Percentiles rank a stretch among this genome's conserved stretches.
Evolutionary conservation across 2,888 invertebrate genomes (phyloP).

Genomic region (Heliconius ethilla): DNA sequence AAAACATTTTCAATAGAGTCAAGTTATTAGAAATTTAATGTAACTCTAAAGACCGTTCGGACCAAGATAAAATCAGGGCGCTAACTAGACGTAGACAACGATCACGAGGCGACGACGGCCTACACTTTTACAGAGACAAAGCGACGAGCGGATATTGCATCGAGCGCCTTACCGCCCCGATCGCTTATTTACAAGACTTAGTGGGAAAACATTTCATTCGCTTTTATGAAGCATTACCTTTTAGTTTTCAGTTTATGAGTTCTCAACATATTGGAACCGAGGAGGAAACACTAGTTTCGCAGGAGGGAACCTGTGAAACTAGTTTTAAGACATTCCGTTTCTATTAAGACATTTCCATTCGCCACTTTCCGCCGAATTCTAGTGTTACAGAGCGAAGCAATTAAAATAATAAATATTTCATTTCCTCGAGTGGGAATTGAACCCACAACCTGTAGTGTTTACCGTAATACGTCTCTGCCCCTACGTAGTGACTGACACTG

Average conservation of each 20-base stretch:
- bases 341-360: no score
- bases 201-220: not conserved
- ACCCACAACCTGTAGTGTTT: no score
- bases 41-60: not conserved
- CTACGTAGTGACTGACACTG: no score
- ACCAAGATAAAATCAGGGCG: slow-evolving; percentile 16
- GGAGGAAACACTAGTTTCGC: no score
- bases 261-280: not conserved
- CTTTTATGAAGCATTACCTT: slow-evolving; percentile 8
- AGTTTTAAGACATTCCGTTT: no score
- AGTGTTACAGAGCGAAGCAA: no score
- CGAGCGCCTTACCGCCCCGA: slow-evolving; percentile 16
- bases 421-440: no score
- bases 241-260: slow-evolving; percentile 2
- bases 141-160: slow-evolving; percentile 24
- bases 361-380: no score
- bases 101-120: not conserved
- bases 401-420: no score
- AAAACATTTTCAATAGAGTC: slow-evolving; percentile 4
- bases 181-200: slow-evolving; percentile 19
- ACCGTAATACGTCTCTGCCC: no score
- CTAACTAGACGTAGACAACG: slow-evolving; percentile 21
- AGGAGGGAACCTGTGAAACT: no score
- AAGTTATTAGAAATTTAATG: slow-evolving; percentile 7
- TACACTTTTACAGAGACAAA: slow-evolving; percentile 6